Percentiles rank a stretch among this genome's conserved stretches.
Evolutionary conservation across 1,140 invertebrate genomes (phyloP).

Genomic region (Halyomorpha halys): DNA sequence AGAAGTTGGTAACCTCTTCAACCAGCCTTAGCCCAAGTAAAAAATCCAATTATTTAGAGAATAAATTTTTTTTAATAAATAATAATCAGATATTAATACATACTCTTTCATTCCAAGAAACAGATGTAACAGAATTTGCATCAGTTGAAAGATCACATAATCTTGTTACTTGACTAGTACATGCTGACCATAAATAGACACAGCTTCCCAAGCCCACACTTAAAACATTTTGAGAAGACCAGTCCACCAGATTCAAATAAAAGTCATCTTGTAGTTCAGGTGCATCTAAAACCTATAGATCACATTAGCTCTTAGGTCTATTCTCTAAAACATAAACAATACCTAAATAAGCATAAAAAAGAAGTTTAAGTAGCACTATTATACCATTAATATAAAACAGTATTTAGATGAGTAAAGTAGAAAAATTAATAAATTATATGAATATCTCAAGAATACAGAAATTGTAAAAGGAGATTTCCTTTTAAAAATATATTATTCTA

Average conservation of each 20-base stretch:
- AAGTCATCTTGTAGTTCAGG: slow-evolving; percentile 99
- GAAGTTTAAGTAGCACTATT: background rate
- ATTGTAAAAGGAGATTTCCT: no score
- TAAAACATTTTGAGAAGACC: slow-evolving; percentile 97
- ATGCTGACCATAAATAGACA: slow-evolving; percentile 98
- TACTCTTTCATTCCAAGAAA: slow-evolving; percentile 93
- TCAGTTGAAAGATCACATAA: slow-evolving; percentile 91
- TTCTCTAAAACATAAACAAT: no score
- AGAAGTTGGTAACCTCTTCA: no score
- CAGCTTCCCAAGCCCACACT: slow-evolving; percentile 97
- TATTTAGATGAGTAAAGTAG: background rate
- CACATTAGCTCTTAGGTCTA: no score
- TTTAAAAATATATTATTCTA: no score
- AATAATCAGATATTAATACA: slow-evolving; percentile 18
- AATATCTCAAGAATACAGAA: no score
- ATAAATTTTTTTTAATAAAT: slow-evolving; percentile 2
- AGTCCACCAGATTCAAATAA: slow-evolving; percentile 97
- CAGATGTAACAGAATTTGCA: slow-evolving; percentile 92
- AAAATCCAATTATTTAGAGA: no score
- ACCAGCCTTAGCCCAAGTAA: no score
- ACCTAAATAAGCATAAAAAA: no score
- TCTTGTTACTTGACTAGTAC: slow-evolving; percentile 94
- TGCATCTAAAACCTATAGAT: slow-evolving; percentile 72
- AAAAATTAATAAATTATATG: background rate
- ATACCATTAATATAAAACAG: background rate